Percentiles rank a stretch among this genome's conserved stretches.
phyloP scores from a whole-genome alignment of 2,797 vertebrate genomes.

The Melanotaenia nigrans region DNA sequence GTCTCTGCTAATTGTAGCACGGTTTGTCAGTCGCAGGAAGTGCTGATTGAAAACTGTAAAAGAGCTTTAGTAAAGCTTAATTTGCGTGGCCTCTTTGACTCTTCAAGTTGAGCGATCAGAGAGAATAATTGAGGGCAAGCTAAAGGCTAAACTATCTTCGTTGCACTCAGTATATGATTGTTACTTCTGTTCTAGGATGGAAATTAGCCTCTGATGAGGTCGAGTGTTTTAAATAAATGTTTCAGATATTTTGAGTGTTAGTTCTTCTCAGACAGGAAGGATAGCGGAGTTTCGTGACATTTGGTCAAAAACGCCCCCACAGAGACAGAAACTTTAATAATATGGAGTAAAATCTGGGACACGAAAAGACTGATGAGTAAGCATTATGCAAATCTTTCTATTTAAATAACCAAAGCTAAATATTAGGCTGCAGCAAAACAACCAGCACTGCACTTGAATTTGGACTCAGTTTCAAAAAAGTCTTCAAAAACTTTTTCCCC shows the following conservation, averaged over 20 bases:
- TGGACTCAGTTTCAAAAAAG: slow-evolving; percentile 9
- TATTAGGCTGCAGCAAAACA: slow-evolving; percentile 3
- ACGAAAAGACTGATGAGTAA: neutral
- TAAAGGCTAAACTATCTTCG: slow-evolving; percentile 72
- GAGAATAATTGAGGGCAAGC: slow-evolving; percentile 71
- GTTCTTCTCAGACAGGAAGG: no score
- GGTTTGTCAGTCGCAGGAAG: slow-evolving; percentile 37
- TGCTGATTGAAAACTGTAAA: slow-evolving; percentile 55
- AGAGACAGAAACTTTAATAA: no score
- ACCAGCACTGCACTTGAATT: neutral
- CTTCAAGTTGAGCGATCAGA: slow-evolving; percentile 65
- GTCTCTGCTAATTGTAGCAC: slow-evolving; percentile 47
- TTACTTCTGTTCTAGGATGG: slow-evolving; percentile 47
- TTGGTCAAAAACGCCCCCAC: slow-evolving; percentile 23
- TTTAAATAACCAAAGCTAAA: slow-evolving; percentile 3
- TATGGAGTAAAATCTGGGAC: neutral
- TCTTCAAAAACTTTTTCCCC: slow-evolving; percentile 9
- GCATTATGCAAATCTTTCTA: neutral
- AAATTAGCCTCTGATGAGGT: slow-evolving; percentile 49
- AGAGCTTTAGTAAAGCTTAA: slow-evolving; percentile 66
- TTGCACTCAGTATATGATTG: slow-evolving; percentile 52
- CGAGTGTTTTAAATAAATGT: slow-evolving; percentile 45
- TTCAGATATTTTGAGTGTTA: slow-evolving; percentile 12
- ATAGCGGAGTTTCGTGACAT: neutral
- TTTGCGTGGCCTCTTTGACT: slow-evolving; percentile 66